Conservation (phyloP, 2,888 invertebrate species). For the Linnaemya vulpina region DNA sequence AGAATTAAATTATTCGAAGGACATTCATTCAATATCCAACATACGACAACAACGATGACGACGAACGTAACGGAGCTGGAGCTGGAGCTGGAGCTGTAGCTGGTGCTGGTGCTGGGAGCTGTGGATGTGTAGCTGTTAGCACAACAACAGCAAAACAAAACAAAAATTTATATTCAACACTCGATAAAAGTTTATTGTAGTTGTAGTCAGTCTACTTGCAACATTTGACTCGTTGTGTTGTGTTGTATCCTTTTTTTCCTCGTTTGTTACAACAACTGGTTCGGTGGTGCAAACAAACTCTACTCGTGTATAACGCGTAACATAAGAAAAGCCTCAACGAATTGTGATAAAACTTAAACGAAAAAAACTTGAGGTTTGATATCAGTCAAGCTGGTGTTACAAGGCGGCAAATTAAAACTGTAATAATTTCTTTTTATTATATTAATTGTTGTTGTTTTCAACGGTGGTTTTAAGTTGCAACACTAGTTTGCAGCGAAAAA, state of each 20-base stretch:
- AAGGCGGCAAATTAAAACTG: background rate
- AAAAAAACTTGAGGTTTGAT: background rate
- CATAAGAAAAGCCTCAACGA: constrained; percentile 9
- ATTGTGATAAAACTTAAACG: constrained; percentile 2
- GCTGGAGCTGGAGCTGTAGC: background rate
- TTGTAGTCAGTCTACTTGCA: constrained; percentile 77
- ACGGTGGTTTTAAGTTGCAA: too few relatives aligned
- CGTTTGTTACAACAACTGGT: constrained; percentile 1
- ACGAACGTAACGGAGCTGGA: constrained; percentile 5
- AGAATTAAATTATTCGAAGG: constrained; percentile 72
- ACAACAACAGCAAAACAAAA: constrained; percentile 44
- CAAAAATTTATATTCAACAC: constrained; percentile 64
- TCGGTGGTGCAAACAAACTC: constrained; percentile 6
- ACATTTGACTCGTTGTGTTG: constrained; percentile 80
- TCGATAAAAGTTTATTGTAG: constrained; percentile 62
- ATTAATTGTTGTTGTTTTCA: too few relatives aligned
- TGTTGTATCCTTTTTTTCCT: constrained; percentile 72
- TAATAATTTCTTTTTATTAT: too few relatives aligned
- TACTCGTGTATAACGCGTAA: background rate
- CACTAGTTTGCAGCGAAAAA: too few relatives aligned
- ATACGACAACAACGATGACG: constrained; percentile 3
- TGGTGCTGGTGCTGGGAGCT: constrained; percentile 27
- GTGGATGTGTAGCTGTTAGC: background rate
- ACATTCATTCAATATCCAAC: constrained; percentile 72
- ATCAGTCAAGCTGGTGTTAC: background rate